Evolutionary conservation across 37 sponge, comb jelly and placozoan genomes (phyloP), one percentile per base, ranked within the genome.

Genomic region (Bolinopsis microptera): DNA sequence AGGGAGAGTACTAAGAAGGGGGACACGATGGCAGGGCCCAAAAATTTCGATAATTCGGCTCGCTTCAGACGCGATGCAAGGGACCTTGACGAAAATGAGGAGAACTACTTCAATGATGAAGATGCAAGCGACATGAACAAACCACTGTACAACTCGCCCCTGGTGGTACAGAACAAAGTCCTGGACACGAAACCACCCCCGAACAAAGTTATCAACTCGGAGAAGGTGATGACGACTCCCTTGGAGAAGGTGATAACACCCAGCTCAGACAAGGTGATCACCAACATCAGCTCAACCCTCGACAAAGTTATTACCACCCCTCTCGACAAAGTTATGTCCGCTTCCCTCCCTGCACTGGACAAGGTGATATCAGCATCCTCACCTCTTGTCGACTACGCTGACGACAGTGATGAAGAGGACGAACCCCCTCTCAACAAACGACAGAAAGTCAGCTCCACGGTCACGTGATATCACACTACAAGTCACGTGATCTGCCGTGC

Each of bases 21-120:
- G 2, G 93, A 76, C 33, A 2, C 34, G 27, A 92, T 83, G 33
- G 93, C 94, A 39, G 72, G 70, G 16, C 36, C 83, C 21, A 34
- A 22, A 34, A 75, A 33, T 69, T 27, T 23, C 48, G 92, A 76
- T 9, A 61, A 72, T 24, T 38, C 35, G 3, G 76, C 38, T 0
- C 93, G 98, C 2, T 96, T 88, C 70, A 80, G 96, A 16, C 88
- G 96, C 23, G 98, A 98, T 82, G 94, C 96, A 67, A 94, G 97
- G 3, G 95, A 95, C 27, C 76, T 95, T 38, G 97, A 96, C 33
- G 97, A 97, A 61, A 96, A 97, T 5, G 98, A 98, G 90, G 98
- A 98, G 94, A 92, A 93, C 68, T 98, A 96, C 95, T 98, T 98
- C 95, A 94, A 96, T 35, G 96, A 96, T 0, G 98, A 98, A 35